Evolutionary conservation across 2,888 invertebrate species (phyloP).

Genomic region (Sclerodermus sp.): DNA sequence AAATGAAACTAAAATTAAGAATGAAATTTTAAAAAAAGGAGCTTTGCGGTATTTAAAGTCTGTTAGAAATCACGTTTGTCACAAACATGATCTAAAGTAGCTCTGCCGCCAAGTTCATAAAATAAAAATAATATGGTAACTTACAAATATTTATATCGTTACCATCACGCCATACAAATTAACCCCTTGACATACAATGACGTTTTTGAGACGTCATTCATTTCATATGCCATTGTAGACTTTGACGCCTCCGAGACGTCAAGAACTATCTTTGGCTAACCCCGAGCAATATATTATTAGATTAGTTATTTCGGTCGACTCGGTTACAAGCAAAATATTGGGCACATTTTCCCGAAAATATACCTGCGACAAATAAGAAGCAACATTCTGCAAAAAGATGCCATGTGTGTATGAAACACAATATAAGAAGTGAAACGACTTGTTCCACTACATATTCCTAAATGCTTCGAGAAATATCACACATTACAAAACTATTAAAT

Average conservation of each 20-base stretch:
- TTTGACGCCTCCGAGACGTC: constrained; percentile 11
- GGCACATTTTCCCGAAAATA: constrained; percentile 21
- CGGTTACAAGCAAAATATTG: constrained; percentile 5
- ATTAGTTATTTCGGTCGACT: constrained; percentile 7
- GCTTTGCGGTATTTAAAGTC: no score
- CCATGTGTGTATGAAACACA: constrained; percentile 7
- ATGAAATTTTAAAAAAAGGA: no score
- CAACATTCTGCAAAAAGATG: constrained; percentile 11
- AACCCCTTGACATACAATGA: constrained; percentile 9
- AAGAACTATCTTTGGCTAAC: constrained; percentile 6
- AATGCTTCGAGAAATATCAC: constrained; percentile 9
- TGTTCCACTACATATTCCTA: constrained; percentile 9
- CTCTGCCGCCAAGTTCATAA: no score
- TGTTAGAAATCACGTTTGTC: no score
- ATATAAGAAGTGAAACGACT: constrained; percentile 8
- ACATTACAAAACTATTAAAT: constrained; percentile 8
- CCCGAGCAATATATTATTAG: constrained; percentile 9
- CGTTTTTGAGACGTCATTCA: constrained; percentile 9
- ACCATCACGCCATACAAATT: no score
- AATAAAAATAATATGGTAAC: no score
- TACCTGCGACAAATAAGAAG: constrained; percentile 15
- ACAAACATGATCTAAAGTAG: no score
- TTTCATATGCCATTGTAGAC: constrained; percentile 10
- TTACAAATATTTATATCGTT: no score
- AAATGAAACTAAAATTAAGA: no score